Evolutionary conservation across 2,797 vertebrate genomes (phyloP), one percentile per base, ranked within the genome.

Genomic region (Huso huso): DNA sequence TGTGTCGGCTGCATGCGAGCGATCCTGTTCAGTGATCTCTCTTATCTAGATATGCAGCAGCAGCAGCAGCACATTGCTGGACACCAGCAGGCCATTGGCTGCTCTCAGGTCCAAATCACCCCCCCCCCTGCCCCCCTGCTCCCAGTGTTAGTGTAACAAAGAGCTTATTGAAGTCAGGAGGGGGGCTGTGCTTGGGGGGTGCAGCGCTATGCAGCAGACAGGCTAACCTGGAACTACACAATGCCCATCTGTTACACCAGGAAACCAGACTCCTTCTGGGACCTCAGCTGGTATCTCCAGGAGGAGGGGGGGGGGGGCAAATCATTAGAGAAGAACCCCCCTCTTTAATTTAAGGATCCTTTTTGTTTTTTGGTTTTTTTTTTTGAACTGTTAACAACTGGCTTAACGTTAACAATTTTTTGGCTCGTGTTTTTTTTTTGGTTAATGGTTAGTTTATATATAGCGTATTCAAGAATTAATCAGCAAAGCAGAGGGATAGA

Each of bases 261-360:
- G 83, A 84, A 87, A 86, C 84, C 70, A 60, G 86, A 86, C 77
- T 82, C 73, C 75, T 81, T 76, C 78, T 80, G 81, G 81, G 86
- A 84, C 78, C 81, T 76, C 78, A 74, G 70, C 76, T 66, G 78
- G 82, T 76, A 73, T 76, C 77, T 78, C 71, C 73, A 79, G 81
- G 15, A 18, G 15, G 15, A 1, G 15, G 1, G 82, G 51, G 60
- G 37, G 50, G 55, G 52, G 66, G 49, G 11, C 23, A 23, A 3
- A 37, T 37, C 23, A 37, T 37, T 37, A 37, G 23, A 37, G 23
- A 37, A 4, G 23, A 37, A 4, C 23, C 23, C 23, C 23, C 23
- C 2, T 37, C 1, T 37, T 37, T 37, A 37, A 37, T 37, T 23
- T 1, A 23, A 23, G 23, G 23, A 23, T 23, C 23, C 3, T 23